Evolutionary conservation across 2,888 invertebrate genomes (phyloP), one percentile per base, ranked within the genome.

Genomic region (Autographa pulchrina): DNA sequence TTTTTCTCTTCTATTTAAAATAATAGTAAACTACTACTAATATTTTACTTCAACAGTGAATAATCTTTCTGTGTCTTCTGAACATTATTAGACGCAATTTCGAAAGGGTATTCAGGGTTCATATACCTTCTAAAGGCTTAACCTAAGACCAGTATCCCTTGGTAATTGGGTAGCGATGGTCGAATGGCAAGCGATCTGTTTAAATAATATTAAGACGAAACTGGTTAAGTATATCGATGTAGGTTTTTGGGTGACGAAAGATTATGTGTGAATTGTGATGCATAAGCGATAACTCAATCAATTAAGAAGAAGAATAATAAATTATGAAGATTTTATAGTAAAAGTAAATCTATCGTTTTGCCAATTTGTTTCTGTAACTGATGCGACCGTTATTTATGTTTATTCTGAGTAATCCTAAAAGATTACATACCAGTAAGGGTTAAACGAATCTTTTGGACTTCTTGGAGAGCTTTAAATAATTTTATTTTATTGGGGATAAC

Each of bases 201-300:
- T 56, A 56, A 56, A 56, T 56, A 25, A 56, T 56, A 56, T 56
- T 56, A 56, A 56, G 20, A 20, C 54, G 25, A 56, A 56, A 20
- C 25, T 0, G 54, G 20, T n/a, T 48, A n/a, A n/a, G n/a, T 38
- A n/a, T 48, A 48, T 6, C n/a, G 6, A 48, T 48, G n/a, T 48
- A 48, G n/a, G n/a, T 48, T n/a, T 14, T n/a, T 48, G n/a, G 48
- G 6, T n/a, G n/a, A n/a, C 5, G n/a, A 48, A 1, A n/a, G 48
- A n/a, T 48, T 48, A 48, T n/a, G n/a, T n/a, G 48, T 16, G 7
- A 7, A 16, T 43, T 14, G 2, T 43, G 16, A 16, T 43, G 14
- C 2, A 41, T 41, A 14, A 14, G 5, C 4, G 41, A 41, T 41
- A 41, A 14, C 14, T 13, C 0, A 5, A 38, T 38, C 38, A 38